Evolutionary conservation across 2,797 vertebrate genomes (phyloP), one percentile per base, ranked within the genome.

Genomic region (Micromesistius poutassou): DNA sequence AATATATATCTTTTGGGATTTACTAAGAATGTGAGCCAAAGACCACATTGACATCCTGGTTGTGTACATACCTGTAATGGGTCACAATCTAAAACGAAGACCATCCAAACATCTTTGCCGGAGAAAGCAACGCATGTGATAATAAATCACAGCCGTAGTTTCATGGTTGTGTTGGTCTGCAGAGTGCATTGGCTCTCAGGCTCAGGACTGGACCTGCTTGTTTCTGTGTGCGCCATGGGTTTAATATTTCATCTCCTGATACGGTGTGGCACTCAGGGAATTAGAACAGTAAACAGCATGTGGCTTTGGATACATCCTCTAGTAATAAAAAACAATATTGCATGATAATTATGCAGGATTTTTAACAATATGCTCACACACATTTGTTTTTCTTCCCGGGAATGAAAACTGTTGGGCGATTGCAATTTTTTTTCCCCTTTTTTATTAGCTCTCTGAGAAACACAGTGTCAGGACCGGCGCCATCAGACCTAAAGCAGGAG

Each of bases 401-500:
- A 94, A 92, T 92, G 89, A 84, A 92, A 88, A 91, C 88, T 84
- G 88, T 92, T 90, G 90, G 82, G 81, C 75, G 62, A 87, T 92
- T 83, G 82, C 88, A 87, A 86, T 94, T 94, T 89, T 93, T 89
- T 89, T 85, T 46, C 3, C 40, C 22, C 81, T 62, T 85, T 94
- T 94, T 94, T 94, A 95, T 93, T 93, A 92, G 89, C 86, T 81
- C 85, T 82, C 83, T 85, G 82, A 93, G 92, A 93, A 94, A 92
- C 85, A 82, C 81, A 78, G 80, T 75, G 22, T 62, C 55, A n/a
- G 55, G 22, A n/a, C 50, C n/a, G 55, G n/a, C 8, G 83, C 84
- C 83, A 87, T 85, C 81, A 86, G 82, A 88, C 90, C 87, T 88
- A 90, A 91, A 90, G 89, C 90, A 91, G 87, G 88, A 86, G 83